A percentile compares a stretch with the other conserved stretches of the same genome.
phyloP scores from a whole-genome alignment of 2,113 vertebrate genomes.

The Aspidoscelis tigris region DNA sequence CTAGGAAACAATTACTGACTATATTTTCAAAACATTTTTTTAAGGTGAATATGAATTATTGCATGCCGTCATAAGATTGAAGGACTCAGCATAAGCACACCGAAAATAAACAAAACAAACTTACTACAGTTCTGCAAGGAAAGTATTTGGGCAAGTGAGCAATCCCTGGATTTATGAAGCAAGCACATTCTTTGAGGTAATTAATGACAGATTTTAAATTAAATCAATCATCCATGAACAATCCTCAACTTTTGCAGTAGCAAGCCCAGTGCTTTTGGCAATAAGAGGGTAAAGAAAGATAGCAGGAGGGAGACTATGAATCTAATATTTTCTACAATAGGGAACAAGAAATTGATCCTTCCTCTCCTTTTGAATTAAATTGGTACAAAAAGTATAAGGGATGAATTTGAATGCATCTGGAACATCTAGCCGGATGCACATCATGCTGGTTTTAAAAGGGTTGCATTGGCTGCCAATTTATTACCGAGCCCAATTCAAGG shows the following conservation, averaged over 20 bases:
- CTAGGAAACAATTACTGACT: slow-evolving; percentile 48
- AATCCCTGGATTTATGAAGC: slow-evolving; percentile 37
- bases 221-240: slow-evolving; percentile 50
- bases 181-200: slow-evolving; percentile 56
- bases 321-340: fast-evolving
- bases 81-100: slow-evolving; percentile 26
- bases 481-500: no score
- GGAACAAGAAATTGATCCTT: neutral
- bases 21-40: slow-evolving; percentile 33
- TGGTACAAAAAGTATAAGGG: no score
- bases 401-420: no score
- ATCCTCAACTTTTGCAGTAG: slow-evolving; percentile 38
- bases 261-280: slow-evolving; percentile 24
- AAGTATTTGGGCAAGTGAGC: slow-evolving; percentile 25
- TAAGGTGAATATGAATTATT: slow-evolving; percentile 39
- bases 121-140: slow-evolving; percentile 29
- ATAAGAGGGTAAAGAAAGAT: slow-evolving; percentile 1
- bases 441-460: no score
- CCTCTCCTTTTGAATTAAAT: neutral
- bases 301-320: neutral
- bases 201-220: slow-evolving; percentile 46
- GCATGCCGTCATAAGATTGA: neutral
- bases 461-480: no score
- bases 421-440: no score
- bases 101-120: slow-evolving; percentile 34